Evolutionary conservation across 2,888 invertebrate species (phyloP).

Genomic region (Sarcophaga subvicina): DNA sequence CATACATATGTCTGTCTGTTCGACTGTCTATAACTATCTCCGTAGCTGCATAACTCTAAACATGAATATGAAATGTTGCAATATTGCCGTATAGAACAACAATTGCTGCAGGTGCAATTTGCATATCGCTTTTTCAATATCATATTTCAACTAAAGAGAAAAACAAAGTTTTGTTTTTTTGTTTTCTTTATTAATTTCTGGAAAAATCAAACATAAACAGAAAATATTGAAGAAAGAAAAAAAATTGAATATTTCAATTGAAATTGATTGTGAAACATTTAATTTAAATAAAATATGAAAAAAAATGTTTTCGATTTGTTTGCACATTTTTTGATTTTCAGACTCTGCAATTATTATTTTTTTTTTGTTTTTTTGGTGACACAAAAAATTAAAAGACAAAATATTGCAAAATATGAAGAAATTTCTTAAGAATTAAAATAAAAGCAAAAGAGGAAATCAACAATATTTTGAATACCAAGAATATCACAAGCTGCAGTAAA

Average conservation of each 20-base stretch:
- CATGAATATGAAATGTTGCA: constrained; percentile 10
- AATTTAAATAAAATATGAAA: constrained; percentile 2
- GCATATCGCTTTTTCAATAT: constrained; percentile 56
- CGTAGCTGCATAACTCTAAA: not conserved
- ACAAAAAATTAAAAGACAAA: too few relatives aligned
- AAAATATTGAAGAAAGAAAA: not conserved
- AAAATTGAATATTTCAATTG: constrained; percentile 35
- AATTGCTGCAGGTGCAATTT: constrained; percentile 65
- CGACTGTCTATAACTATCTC: too few relatives aligned
- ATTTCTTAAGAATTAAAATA: too few relatives aligned
- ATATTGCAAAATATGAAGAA: too few relatives aligned
- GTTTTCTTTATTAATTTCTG: not conserved
- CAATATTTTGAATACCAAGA: too few relatives aligned
- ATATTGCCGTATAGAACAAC: not conserved
- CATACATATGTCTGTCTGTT: too few relatives aligned
- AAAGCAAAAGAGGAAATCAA: too few relatives aligned
- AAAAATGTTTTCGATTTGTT: constrained; percentile 19
- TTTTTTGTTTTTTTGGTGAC: too few relatives aligned
- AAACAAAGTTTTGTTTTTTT: not conserved
- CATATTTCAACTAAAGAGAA: constrained; percentile 56
- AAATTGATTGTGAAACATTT: constrained; percentile 59
- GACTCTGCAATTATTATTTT: not conserved
- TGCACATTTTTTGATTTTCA: not conserved
- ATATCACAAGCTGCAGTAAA: too few relatives aligned
- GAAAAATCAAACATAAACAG: not conserved